Base-by-base conservation (phyloP, 1,140 invertebrate genomes). In the Medauroidea extradentata region DNA sequence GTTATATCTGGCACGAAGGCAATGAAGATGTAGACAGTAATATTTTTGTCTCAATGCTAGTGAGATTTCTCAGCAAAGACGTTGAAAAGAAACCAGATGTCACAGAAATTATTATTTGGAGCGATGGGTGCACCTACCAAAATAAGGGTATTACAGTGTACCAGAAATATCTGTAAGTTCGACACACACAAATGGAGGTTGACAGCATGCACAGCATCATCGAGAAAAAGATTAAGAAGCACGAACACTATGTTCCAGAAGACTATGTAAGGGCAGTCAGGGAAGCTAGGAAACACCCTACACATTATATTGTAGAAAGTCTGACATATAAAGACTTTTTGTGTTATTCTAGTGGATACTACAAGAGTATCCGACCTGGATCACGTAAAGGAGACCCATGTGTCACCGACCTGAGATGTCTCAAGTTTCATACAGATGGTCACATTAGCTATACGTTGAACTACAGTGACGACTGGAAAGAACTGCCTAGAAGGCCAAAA, bases 401-500 rank as follows among this genome's bases (percentile, higher is more conserved):
- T 57, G 46, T 50, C n/a, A 57, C 42, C 8, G 46, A 48, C 38
- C 38, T 48, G 43, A 50, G 55, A 57, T 57, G 55, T 23, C 52
- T 53, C 14, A 38, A 53, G 52, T 53, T 21, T 38, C 19, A 18
- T 13, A 53, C 27, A 4, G 52, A 53, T 53, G 52, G 52, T 3
- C 52, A 57, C 23, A 57, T 50, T 29, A 41, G 16, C 21, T 50
- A 25, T 29, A 50, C 38, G 24, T 24, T 57, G 34, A 34, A 57
- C 38, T 51, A 18, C 8, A 3, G 1, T 13, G 44, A 57, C 16
- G 55, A 51, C 16, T 50, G 46, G 55, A 25, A 8, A n/a, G 52
- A 57, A n/a, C 51, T 41, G 51, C 53, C 53, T 56, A 14, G 48
- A 56, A 5, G 16, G 29, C 52, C 29, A 52, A 59, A 59, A 60